Evolutionary conservation across 1,140 invertebrate species (phyloP).

Genomic region (Lasioglossum baleicum): DNA sequence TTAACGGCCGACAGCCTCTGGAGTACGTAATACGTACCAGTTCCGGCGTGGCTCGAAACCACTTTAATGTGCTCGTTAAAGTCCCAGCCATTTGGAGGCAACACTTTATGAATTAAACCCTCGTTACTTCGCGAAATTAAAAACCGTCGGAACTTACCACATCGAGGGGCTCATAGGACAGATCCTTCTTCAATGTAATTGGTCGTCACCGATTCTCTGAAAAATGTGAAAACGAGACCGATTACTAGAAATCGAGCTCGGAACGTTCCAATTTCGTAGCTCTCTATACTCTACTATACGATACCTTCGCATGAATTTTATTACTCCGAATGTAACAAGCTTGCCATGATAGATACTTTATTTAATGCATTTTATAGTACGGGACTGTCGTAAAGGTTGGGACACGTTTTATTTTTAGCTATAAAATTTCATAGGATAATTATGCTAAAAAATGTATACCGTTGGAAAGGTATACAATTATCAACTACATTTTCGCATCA

Average conservation of each 20-base stretch:
- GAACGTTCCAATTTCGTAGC: too few relatives aligned
- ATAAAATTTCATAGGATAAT: too few relatives aligned
- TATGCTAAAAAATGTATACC: too few relatives aligned
- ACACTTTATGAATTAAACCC: constrained; percentile 64
- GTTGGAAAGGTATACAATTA: too few relatives aligned
- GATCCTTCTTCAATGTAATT: constrained; percentile 31
- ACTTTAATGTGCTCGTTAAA: constrained; percentile 72
- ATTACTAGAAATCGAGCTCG: not conserved
- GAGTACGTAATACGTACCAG: constrained; percentile 64
- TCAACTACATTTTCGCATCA: too few relatives aligned
- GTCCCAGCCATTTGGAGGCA: constrained; percentile 41
- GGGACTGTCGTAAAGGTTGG: too few relatives aligned
- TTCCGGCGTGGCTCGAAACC: constrained; percentile 62
- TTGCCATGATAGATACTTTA: too few relatives aligned
- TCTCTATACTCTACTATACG: too few relatives aligned
- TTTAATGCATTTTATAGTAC: too few relatives aligned
- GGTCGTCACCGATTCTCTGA: constrained; percentile 42
- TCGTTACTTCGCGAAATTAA: constrained; percentile 70
- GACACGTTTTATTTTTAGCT: too few relatives aligned
- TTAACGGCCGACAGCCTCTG: constrained; percentile 45
- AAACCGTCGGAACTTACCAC: constrained; percentile 62
- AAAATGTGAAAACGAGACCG: not conserved
- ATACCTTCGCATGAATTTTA: too few relatives aligned
- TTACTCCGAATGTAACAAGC: too few relatives aligned
- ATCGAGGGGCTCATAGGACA: constrained; percentile 6